These are phyloP conservation scores for Serripes groenlandicus DNA, from an alignment of 2,888 invertebrate genomes.

Conservation along the genomic window DNA sequence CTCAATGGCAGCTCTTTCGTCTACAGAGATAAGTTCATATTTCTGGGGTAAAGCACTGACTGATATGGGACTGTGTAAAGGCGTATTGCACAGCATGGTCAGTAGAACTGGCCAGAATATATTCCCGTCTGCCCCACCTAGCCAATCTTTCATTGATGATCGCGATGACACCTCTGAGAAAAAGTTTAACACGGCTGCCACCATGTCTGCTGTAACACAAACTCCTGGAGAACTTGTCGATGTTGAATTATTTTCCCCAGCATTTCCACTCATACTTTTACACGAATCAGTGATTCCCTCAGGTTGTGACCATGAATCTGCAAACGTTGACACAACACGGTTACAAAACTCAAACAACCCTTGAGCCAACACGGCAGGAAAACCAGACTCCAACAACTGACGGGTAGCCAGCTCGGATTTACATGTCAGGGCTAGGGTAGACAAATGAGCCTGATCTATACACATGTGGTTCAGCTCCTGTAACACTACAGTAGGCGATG, in stretches of 20 bases:
- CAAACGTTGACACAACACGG: slow-evolving; percentile 77
- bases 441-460: slow-evolving; percentile 88
- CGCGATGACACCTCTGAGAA: slow-evolving; percentile 93
- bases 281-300: slow-evolving; percentile 75
- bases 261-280: slow-evolving; percentile 73
- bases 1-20: slow-evolving; percentile 84
- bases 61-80: slow-evolving; percentile 70
- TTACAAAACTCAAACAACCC: slow-evolving; percentile 85
- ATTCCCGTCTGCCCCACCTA: slow-evolving; percentile 92
- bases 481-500: slow-evolving; percentile 59
- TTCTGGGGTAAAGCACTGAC: slow-evolving; percentile 53
- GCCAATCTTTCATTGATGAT: slow-evolving; percentile 93
- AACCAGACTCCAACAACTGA: slow-evolving; percentile 92
- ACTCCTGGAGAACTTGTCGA: slow-evolving; percentile 51
- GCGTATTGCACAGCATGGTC: slow-evolving; percentile 88
- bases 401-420: slow-evolving; percentile 93
- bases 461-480: slow-evolving; percentile 80
- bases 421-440: slow-evolving; percentile 93
- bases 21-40: slow-evolving; percentile 80
- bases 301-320: slow-evolving; percentile 73
- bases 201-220: slow-evolving; percentile 81
- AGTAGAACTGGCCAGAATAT: slow-evolving; percentile 95
- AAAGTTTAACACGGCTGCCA: slow-evolving; percentile 90
- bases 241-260: slow-evolving; percentile 33
- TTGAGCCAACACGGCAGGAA: slow-evolving; percentile 87